Evolutionary conservation across 2,888 invertebrate genomes (phyloP).

Genomic region (Meganola albula): DNA sequence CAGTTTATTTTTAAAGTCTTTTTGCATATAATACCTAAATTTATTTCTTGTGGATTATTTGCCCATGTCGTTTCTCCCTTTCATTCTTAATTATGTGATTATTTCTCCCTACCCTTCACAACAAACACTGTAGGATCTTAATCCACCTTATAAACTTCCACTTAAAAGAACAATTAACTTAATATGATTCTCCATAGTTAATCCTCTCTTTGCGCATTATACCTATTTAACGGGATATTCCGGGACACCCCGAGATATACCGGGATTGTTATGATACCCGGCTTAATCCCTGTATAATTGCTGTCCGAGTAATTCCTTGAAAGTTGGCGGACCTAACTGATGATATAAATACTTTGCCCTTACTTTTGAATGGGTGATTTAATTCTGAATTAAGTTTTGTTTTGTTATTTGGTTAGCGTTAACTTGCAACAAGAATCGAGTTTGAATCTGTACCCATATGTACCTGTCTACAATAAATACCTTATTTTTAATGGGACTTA

Average conservation of each 20-base stretch:
- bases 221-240: conserved; percentile 68
- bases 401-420: too few species aligned
- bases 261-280: conserved; percentile 65
- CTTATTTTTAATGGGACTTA: too few species aligned
- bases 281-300: conserved; percentile 68
- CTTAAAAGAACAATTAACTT: conserved; percentile 65
- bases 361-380: conserved; percentile 23
- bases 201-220: conserved; percentile 62
- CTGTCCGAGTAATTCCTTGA: conserved; percentile 65
- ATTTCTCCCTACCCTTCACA: too few species aligned
- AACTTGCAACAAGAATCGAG: too few species aligned
- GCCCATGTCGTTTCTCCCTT: too few species aligned
- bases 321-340: conserved; percentile 55
- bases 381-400: too few species aligned
- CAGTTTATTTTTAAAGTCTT: too few species aligned
- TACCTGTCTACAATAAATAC: too few species aligned
- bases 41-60: too few species aligned
- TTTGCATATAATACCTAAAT: too few species aligned
- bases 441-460: too few species aligned
- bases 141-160: conserved; percentile 53
- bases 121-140: conserved; percentile 31
- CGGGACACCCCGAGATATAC: conserved; percentile 44
- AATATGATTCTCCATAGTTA: conserved; percentile 62
- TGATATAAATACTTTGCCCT: conserved; percentile 42
- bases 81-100: too few species aligned